These are phyloP conservation scores for Folsomia manolachei DNA, from an alignment of 2,888 invertebrate species.

Conservation along the genomic window DNA sequence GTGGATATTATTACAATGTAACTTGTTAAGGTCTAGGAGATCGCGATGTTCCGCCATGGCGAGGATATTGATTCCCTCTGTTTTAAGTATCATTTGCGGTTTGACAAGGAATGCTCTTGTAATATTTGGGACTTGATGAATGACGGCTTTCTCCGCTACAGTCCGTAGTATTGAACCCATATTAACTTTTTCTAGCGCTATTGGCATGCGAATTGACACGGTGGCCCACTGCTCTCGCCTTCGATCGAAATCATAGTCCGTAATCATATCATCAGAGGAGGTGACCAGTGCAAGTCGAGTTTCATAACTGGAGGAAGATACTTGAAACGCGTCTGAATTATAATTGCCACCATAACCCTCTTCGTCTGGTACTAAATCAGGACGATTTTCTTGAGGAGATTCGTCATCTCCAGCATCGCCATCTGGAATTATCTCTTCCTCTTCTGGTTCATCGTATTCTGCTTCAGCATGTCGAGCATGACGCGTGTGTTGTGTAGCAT, in stretches of 20 bases:
- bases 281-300: constrained; percentile 54
- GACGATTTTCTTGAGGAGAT: constrained; percentile 53
- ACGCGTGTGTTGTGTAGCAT: constrained; percentile 56
- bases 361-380: constrained; percentile 50
- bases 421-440: constrained; percentile 59
- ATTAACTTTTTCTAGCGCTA: constrained; percentile 68
- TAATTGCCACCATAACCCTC: constrained; percentile 55
- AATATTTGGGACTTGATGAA: constrained; percentile 77
- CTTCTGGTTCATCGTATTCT: constrained; percentile 67
- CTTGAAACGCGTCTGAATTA: constrained; percentile 25
- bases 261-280: constrained; percentile 56
- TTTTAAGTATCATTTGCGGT: constrained; percentile 68
- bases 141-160: constrained; percentile 67
- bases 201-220: constrained; percentile 68
- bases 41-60: constrained; percentile 82
- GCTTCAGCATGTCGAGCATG: constrained; percentile 60
- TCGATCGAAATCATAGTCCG: constrained; percentile 72
- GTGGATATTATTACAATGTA: constrained; percentile 93
- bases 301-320: constrained; percentile 35
- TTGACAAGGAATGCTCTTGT: constrained; percentile 76
- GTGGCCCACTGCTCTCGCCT: constrained; percentile 79
- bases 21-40: constrained; percentile 71
- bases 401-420: constrained; percentile 52
- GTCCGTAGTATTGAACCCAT: constrained; percentile 70
- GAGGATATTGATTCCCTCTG: constrained; percentile 90